Conservation (phyloP, 2,888 invertebrate genomes). For the Drosophila mettleri region DNA sequence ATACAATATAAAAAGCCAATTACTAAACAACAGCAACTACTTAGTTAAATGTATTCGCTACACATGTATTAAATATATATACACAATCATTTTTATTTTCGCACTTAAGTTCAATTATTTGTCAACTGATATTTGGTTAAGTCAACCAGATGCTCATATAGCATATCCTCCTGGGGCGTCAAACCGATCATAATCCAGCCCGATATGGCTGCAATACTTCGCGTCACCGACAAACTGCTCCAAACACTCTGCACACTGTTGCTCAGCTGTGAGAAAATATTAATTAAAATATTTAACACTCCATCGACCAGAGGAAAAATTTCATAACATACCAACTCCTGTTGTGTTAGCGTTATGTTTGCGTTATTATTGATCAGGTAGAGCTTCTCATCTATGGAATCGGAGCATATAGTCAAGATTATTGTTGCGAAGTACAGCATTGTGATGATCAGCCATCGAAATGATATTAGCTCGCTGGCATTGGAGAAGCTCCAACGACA, state of each 20-base stretch:
- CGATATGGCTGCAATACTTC: conserved; percentile 86
- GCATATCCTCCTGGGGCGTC: conserved; percentile 86
- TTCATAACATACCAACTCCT: conserved; percentile 82
- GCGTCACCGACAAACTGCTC: conserved; percentile 86
- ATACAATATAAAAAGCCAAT: conserved; percentile 74
- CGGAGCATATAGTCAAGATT: conserved; percentile 85
- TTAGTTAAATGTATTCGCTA: conserved; percentile 49
- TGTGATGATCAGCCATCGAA: conserved; percentile 85
- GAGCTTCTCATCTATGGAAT: conserved; percentile 84
- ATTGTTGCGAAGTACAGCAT: conserved; percentile 85
- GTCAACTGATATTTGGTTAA: conserved; percentile 85
- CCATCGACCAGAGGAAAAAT: background rate
- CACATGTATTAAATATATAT: conserved; percentile 18
- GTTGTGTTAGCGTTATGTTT: conserved; percentile 82
- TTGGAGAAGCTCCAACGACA: conserved; percentile 84
- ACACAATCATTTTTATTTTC: conserved; percentile 33
- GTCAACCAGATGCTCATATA: conserved; percentile 86
- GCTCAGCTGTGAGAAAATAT: conserved; percentile 79
- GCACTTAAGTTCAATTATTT: conserved; percentile 83
- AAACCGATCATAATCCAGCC: conserved; percentile 87
- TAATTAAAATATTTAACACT: background rate
- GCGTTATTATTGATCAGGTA: conserved; percentile 81
- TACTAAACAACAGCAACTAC: conserved; percentile 71
- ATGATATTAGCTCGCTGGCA: conserved; percentile 84
- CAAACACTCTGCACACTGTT: conserved; percentile 85